Evolutionary conservation across 2,113 vertebrate genomes (phyloP).

Genomic region (Tor tambroides): DNA sequence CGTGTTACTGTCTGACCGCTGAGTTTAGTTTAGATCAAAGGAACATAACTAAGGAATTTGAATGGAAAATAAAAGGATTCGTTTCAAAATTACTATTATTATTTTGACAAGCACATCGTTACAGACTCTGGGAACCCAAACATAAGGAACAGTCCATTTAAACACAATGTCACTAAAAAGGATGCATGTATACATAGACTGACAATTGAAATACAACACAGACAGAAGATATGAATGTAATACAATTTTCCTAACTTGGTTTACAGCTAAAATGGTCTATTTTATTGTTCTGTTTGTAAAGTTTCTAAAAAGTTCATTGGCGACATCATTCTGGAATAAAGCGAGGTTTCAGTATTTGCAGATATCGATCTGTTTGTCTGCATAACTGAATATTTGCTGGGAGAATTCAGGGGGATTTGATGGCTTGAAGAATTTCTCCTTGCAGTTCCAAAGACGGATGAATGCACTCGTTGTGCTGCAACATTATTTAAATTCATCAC

Average conservation of each 20-base stretch:
- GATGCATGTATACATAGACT: not conserved
- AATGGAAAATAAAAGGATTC: not conserved
- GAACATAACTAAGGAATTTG: not conserved
- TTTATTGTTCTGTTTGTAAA: not conserved
- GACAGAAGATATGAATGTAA: not conserved
- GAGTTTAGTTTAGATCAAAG: not conserved
- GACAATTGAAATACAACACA: not conserved
- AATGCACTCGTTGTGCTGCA: constrained; percentile 40
- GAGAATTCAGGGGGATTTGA: not conserved
- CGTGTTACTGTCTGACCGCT: not conserved
- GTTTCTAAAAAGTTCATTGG: not conserved
- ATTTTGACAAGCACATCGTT: constrained; percentile 3
- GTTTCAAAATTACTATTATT: not conserved
- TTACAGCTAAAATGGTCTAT: not conserved
- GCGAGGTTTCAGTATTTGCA: not conserved
- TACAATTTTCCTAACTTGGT: not conserved
- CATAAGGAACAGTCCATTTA: not conserved
- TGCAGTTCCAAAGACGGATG: not conserved
- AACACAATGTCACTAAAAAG: not conserved
- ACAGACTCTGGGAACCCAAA: not conserved
- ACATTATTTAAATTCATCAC: constrained; percentile 24
- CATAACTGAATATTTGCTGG: not conserved
- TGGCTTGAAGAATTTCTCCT: not conserved
- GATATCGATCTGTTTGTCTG: not conserved
- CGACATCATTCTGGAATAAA: not conserved